A percentile compares a stretch with the other conserved stretches of the same genome.
phyloP scores from a whole-genome alignment of 2,888 invertebrate species.

The Coleophora flavipennella region DNA sequence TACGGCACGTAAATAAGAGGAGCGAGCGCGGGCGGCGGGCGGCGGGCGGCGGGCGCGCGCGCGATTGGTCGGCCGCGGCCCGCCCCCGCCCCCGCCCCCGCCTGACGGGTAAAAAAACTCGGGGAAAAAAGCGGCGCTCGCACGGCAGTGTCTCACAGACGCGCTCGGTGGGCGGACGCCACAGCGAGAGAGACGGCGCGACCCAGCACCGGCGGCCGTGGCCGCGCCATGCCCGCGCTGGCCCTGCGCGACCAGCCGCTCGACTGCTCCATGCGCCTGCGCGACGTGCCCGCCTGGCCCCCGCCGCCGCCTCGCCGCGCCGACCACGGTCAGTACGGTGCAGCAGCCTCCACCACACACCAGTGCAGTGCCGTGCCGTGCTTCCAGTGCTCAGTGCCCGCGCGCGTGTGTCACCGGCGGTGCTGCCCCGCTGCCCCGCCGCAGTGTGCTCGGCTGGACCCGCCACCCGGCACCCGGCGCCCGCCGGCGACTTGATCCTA shows the following conservation, averaged over 20 bases:
- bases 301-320: conserved; percentile 42
- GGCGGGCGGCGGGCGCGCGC: conserved; percentile 21
- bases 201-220: conserved; percentile 69
- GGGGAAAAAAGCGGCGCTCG: conserved; percentile 49
- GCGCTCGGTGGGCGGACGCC: conserved; percentile 58
- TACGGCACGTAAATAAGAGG: conserved; percentile 68
- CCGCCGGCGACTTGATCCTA: background rate
- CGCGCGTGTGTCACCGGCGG: background rate
- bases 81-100: conserved; percentile 46
- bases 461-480: background rate
- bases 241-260: conserved; percentile 77
- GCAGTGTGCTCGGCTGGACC: background rate
- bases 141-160: conserved; percentile 63
- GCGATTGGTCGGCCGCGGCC: conserved; percentile 43
- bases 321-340: conserved; percentile 41
- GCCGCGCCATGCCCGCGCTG: conserved; percentile 77
- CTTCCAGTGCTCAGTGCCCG: conserved; percentile 3
- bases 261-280: conserved; percentile 80
- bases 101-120: conserved; percentile 47
- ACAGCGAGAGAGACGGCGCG: conserved; percentile 46
- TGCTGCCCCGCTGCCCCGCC: background rate
- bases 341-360: conserved; percentile 7
- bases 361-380: background rate
- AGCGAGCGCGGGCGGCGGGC: conserved; percentile 28
- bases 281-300: conserved; percentile 58